These are phyloP conservation scores for Anoplius nigerrimus DNA, from an alignment of 2,888 invertebrate genomes.

Conservation along the genomic window DNA sequence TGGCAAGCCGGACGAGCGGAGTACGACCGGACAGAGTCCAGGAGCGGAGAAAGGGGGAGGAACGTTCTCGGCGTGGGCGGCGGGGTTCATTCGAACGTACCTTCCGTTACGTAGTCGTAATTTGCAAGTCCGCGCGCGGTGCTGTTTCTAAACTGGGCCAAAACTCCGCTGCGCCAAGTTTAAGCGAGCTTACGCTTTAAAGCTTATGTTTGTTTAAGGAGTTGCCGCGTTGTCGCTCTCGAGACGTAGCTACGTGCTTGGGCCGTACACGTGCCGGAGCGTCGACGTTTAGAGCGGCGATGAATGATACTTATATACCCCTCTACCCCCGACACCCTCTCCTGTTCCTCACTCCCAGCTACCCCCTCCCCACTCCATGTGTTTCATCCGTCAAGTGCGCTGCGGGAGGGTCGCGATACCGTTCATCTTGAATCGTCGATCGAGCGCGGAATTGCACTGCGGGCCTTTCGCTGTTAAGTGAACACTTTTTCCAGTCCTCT, in stretches of 20 bases:
- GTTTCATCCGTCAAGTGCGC: too few species aligned
- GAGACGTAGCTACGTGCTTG: slow-evolving; percentile 12
- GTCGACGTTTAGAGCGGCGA: too few species aligned
- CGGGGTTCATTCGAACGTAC: slow-evolving; percentile 53
- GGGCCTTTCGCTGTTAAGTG: too few species aligned
- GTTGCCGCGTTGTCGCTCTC: slow-evolving; percentile 57
- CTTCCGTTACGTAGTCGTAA: slow-evolving; percentile 59
- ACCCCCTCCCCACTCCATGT: too few species aligned
- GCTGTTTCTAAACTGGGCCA: slow-evolving; percentile 48
- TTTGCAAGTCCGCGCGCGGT: slow-evolving; percentile 62
- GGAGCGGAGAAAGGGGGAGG: neutral
- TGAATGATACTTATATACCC: too few species aligned
- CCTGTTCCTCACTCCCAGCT: too few species aligned
- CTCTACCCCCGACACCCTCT: too few species aligned
- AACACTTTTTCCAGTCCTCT: too few species aligned
- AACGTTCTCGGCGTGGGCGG: slow-evolving; percentile 11
- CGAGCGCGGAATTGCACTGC: too few species aligned
- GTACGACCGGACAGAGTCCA: slow-evolving; percentile 3
- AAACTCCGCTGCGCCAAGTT: slow-evolving; percentile 56
- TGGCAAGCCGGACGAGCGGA: slow-evolving; percentile 14
- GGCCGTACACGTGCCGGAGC: neutral
- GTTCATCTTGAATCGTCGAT: too few species aligned
- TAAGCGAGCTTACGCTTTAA: slow-evolving; percentile 61
- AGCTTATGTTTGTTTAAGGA: slow-evolving; percentile 67
- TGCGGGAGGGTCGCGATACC: too few species aligned